Percentiles rank a stretch among this genome's conserved stretches.
phyloP scores from a whole-genome alignment of 2,797 vertebrate genomes.

The Amniataba percoides region DNA sequence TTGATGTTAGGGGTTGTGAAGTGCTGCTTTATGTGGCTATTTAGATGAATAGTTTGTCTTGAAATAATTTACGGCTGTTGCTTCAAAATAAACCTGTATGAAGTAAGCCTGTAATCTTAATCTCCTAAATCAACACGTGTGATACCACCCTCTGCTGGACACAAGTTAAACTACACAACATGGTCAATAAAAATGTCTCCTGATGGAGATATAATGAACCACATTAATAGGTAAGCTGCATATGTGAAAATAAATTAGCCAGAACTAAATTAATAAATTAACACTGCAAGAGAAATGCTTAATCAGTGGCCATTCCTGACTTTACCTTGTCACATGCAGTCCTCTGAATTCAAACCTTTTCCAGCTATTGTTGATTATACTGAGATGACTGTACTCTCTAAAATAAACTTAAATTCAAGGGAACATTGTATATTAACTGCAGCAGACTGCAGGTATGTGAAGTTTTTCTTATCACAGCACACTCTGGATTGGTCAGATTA shows the following conservation, averaged over 20 bases:
- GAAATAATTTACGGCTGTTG: not conserved
- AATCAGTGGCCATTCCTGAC: not conserved
- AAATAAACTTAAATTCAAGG: not conserved
- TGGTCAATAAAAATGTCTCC: no score
- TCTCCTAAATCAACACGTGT: not conserved
- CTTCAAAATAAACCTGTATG: not conserved
- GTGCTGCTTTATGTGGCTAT: not conserved
- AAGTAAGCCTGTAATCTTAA: not conserved
- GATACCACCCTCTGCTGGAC: constrained; percentile 63
- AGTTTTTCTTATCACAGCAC: not conserved
- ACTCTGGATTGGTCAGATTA: not conserved
- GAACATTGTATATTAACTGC: not conserved
- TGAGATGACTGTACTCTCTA: no score
- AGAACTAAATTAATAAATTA: no score
- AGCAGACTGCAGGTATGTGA: not conserved
- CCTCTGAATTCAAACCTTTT: not conserved
- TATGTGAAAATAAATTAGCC: not conserved
- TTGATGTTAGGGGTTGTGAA: not conserved
- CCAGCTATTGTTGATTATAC: not conserved
- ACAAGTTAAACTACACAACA: constrained; percentile 5
- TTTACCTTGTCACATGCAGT: not conserved
- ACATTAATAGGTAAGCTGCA: not conserved
- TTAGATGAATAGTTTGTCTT: not conserved
- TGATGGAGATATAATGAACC: not conserved
- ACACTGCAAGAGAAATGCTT: not conserved